Conservation (phyloP, 2,888 invertebrate species). For the Tenthredo livida region DNA sequence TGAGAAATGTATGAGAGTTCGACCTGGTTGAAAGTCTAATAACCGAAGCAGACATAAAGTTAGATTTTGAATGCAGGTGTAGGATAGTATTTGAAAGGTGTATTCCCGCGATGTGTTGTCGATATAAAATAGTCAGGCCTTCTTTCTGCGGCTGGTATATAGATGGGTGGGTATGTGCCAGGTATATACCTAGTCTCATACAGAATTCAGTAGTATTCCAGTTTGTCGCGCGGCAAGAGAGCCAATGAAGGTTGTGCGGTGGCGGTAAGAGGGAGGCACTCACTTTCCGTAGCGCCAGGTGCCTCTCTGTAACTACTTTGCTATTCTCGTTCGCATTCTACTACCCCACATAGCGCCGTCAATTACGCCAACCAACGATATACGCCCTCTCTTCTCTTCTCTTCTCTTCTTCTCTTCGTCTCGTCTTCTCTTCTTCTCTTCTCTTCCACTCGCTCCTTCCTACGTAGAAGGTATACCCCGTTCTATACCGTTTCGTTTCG, state of each 20-base stretch:
- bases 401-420: not conserved
- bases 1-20: not conserved
- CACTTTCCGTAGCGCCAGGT: conserved; percentile 50
- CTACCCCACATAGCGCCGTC: conserved; percentile 53
- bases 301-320: conserved; percentile 52
- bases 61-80: conserved; percentile 2
- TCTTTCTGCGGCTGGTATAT: not conserved
- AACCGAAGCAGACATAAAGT: not conserved
- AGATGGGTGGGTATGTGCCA: not conserved
- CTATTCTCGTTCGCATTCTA: conserved; percentile 50
- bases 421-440: not conserved
- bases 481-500: not conserved
- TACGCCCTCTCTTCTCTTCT: not conserved
- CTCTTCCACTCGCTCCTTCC: not conserved
- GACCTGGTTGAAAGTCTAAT: not conserved
- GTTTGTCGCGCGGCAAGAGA: conserved; percentile 21
- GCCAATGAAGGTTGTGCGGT: conserved; percentile 27
- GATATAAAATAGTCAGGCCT: conserved; percentile 7
- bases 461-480: not conserved
- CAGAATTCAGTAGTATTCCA: conserved; percentile 34
- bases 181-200: conserved; percentile 17
- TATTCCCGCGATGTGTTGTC: conserved; percentile 17
- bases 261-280: conserved; percentile 20
- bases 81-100: not conserved
- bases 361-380: conserved; percentile 41